phyloP scores from a whole-genome alignment of 2,888 invertebrate species.

The Periphyllus acericola region DNA sequence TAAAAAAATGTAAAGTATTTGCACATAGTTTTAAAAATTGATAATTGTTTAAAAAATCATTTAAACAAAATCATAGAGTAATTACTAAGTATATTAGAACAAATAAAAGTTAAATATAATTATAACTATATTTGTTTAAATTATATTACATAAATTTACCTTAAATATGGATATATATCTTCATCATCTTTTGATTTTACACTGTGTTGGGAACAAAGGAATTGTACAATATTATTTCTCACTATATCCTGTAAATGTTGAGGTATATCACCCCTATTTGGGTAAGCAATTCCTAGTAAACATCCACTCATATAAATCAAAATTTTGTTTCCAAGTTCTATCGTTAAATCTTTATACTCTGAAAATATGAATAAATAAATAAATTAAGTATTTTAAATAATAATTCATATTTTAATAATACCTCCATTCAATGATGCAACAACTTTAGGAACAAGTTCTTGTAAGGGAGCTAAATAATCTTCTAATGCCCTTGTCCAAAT shows the following conservation, averaged over 20 bases:
- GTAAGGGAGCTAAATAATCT: conserved; percentile 80
- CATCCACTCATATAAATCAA: conserved; percentile 89
- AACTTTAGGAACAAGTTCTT: conserved; percentile 73
- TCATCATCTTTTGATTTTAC: conserved; percentile 73
- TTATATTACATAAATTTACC: conserved; percentile 65
- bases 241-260: conserved; percentile 69
- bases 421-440: conserved; percentile 66
- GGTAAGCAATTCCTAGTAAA: conserved; percentile 86
- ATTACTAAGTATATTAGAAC: no score
- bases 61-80: no score
- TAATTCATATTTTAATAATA: conserved; percentile 28
- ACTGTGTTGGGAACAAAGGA: conserved; percentile 76
- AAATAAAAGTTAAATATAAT: background rate
- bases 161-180: conserved; percentile 76
- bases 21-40: background rate
- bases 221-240: conserved; percentile 79
- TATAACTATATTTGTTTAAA: conserved; percentile 21
- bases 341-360: conserved; percentile 64
- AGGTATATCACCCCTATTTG: conserved; percentile 74
- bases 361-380: conserved; percentile 17
- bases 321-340: conserved; percentile 81
- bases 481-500: conserved; percentile 80
- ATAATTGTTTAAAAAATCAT: background rate
- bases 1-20: background rate
- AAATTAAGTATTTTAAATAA: conserved; percentile 12